Percentiles rank a stretch among this genome's conserved stretches.
phyloP scores from a whole-genome alignment of 1,140 invertebrate species.

The Cydia pomonella region DNA sequence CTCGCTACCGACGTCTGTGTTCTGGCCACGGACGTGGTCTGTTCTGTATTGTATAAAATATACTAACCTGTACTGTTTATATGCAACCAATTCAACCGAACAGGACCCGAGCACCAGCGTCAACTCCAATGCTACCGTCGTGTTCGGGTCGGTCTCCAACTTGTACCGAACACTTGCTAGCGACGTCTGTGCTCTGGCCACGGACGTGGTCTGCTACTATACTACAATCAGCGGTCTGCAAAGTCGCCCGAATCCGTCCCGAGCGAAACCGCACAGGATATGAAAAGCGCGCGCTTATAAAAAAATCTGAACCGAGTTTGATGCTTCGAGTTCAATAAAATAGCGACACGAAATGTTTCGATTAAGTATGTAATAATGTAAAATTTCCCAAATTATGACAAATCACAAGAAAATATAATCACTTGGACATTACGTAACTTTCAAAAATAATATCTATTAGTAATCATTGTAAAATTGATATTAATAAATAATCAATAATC shows the following conservation, averaged over 20 bases:
- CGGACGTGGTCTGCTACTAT: conserved; percentile 54
- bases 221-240: too few species aligned
- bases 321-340: too few species aligned
- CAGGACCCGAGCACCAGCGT: background rate
- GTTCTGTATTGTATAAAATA: conserved; percentile 49
- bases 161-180: conserved; percentile 70
- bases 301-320: conserved; percentile 49
- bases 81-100: background rate
- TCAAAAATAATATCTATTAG: background rate
- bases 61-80: background rate
- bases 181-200: conserved; percentile 44
- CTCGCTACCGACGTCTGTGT: conserved; percentile 46
- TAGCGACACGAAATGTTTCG: background rate
- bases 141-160: conserved; percentile 77
- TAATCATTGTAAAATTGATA: conserved; percentile 9
- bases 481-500: conserved; percentile 10
- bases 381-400: too few species aligned
- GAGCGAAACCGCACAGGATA: conserved; percentile 67
- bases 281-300: too few species aligned
- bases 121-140: conserved; percentile 63
- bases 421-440: background rate
- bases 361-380: background rate
- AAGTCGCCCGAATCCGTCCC: conserved; percentile 4
- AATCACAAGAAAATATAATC: background rate
- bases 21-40: conserved; percentile 55